phyloP scores from a whole-genome alignment of 1,140 invertebrate species.

The Batillaria attramentaria region DNA sequence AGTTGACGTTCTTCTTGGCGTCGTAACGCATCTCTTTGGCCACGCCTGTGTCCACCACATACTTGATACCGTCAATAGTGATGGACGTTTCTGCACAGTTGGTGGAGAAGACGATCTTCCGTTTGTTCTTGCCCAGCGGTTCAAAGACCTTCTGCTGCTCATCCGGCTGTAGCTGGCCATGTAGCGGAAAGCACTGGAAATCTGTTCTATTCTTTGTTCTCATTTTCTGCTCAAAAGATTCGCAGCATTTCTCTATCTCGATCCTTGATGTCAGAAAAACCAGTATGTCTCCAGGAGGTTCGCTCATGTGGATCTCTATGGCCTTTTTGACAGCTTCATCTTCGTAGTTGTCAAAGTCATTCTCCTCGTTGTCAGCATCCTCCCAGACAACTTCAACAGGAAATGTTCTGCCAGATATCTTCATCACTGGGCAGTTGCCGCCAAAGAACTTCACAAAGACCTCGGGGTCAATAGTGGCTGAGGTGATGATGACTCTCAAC shows the following conservation, averaged over 20 bases:
- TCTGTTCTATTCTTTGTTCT: not conserved
- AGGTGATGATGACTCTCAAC: slow-evolving; percentile 63
- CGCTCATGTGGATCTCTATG: slow-evolving; percentile 92
- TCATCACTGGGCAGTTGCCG: slow-evolving; percentile 94
- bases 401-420: slow-evolving; percentile 89
- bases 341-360: slow-evolving; percentile 85
- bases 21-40: slow-evolving; percentile 63
- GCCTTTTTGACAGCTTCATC: slow-evolving; percentile 95
- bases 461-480: slow-evolving; percentile 74
- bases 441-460: slow-evolving; percentile 80
- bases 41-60: slow-evolving; percentile 65
- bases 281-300: slow-evolving; percentile 93
- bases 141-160: slow-evolving; percentile 82
- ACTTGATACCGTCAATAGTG: slow-evolving; percentile 65
- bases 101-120: slow-evolving; percentile 67
- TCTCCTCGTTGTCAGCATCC: slow-evolving; percentile 83
- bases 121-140: slow-evolving; percentile 34
- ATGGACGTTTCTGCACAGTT: slow-evolving; percentile 69
- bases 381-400: slow-evolving; percentile 92
- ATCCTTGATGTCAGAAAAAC: slow-evolving; percentile 87
- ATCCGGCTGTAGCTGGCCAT: slow-evolving; percentile 96
- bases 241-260: slow-evolving; percentile 60
- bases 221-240: slow-evolving; percentile 37
- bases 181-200: slow-evolving; percentile 79
- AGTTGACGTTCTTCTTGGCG: slow-evolving; percentile 53